phyloP scores from a whole-genome alignment of 2,113 vertebrate genomes.

The Ia io region DNA sequence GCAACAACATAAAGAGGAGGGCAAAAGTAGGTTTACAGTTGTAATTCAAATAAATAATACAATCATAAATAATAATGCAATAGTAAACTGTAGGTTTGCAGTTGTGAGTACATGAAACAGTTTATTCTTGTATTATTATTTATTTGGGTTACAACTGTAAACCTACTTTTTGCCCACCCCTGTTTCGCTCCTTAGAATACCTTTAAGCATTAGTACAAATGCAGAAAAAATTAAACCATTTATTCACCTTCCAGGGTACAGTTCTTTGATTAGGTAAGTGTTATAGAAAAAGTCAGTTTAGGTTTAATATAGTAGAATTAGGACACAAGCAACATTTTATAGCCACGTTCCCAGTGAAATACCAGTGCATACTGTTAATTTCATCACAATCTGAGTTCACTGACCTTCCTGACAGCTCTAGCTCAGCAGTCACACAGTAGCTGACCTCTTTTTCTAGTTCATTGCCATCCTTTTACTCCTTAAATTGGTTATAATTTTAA shows the following conservation, averaged over 20 bases:
- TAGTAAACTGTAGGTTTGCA: neutral
- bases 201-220: neutral
- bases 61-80: neutral
- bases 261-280: neutral
- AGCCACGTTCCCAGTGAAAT: constrained; percentile 4
- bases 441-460: constrained; percentile 23
- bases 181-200: neutral
- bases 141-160: neutral
- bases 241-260: neutral
- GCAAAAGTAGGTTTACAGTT: neutral
- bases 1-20: neutral
- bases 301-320: neutral
- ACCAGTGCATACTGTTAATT: neutral
- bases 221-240: constrained; percentile 16
- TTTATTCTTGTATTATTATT: no score
- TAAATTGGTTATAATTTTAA: constrained; percentile 36
- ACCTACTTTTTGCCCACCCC: neutral
- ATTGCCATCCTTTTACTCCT: constrained; percentile 25
- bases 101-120: no score
- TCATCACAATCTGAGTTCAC: neutral
- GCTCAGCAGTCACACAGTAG: neutral
- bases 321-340: constrained; percentile 27
- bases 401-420: neutral
- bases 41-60: neutral
- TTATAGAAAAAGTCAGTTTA: constrained; percentile 35